Conservation (phyloP, 2,113 vertebrate genomes). For the Gymnocephalus cernua region DNA sequence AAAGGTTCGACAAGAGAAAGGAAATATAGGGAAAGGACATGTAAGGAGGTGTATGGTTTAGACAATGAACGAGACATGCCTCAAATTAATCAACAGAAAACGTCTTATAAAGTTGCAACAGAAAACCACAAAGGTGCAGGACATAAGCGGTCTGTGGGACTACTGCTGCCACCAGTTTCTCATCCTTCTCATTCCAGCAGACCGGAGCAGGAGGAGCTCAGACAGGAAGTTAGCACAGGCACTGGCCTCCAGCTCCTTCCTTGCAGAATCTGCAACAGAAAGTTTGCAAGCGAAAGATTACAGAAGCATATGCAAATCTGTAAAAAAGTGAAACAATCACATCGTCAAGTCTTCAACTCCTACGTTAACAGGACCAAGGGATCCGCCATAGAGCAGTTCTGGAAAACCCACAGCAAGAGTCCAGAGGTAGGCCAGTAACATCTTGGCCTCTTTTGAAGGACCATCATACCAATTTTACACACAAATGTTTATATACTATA, state of each 20-base stretch:
- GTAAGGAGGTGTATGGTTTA: neutral
- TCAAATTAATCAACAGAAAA: constrained; percentile 30
- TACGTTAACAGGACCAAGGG: constrained; percentile 85
- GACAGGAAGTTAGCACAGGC: neutral
- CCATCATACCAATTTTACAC: neutral
- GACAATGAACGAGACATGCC: neutral
- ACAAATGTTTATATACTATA: neutral
- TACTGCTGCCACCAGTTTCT: neutral
- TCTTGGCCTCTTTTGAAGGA: neutral
- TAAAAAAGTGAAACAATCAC: constrained; percentile 79
- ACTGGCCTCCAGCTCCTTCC: constrained; percentile 51
- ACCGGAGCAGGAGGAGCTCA: constrained; percentile 21
- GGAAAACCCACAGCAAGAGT: constrained; percentile 74
- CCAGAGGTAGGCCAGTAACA: constrained; percentile 79
- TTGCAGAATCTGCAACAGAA: constrained; percentile 86
- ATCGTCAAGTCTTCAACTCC: constrained; percentile 87
- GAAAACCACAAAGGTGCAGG: constrained; percentile 10
- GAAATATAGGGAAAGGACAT: neutral
- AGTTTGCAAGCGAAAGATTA: constrained; percentile 83
- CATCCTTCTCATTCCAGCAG: neutral
- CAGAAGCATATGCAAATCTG: constrained; percentile 87
- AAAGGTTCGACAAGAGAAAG: constrained; percentile 68
- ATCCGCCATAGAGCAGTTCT: constrained; percentile 85
- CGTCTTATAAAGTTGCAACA: neutral
- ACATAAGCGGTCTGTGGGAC: constrained; percentile 5